Evolutionary conservation across 2,113 vertebrate genomes (phyloP), one percentile per base, ranked within the genome.

Genomic region (Lota lota): DNA sequence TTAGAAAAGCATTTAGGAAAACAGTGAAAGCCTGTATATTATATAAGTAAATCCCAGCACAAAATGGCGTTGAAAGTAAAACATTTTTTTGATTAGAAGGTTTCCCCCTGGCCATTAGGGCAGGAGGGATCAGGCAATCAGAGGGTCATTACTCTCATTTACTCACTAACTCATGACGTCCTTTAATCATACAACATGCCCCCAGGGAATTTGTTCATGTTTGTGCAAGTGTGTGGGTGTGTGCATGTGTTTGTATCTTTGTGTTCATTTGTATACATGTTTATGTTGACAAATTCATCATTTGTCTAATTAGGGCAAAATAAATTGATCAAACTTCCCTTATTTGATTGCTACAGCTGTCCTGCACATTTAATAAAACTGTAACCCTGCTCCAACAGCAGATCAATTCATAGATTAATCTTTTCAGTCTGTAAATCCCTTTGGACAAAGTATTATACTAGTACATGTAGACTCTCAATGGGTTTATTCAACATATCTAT

Each of bases 111-210:
- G 61, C 61, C 40, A 47, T 19, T 11, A 63, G 24, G 14, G 15
- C 53, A 56, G 66, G 73, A 19, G 70, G 72, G 73, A 67, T 76
- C 68, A 76, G 22, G 33, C 58, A 22, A 33, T 64, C 59, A 47
- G 22, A 0, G 24, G 22, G 72, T 69, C 69, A 40, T 74, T 76
- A 53, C 20, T 21, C 1, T 51, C 24, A 64, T 68, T 78, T 68
- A 70, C 66, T 73, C 22, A 85, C 72, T 76, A 74, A 82, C 47
- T 51, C 40, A 63, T 68, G 63, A 69, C 33, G 19, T 65, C 66
- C 63, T 66, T 67, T 54, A 80, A 72, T 80, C 78, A 76, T 8
- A 50, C n/a, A 22, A 5, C 6, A 67, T 76, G 68, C 65, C 59
- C 28, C 47, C 24, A 58, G 47, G 69, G 71, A 69, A 19, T 20